phyloP scores from a whole-genome alignment of 2,888 invertebrate genomes.

The Ormyrus labotus region DNA sequence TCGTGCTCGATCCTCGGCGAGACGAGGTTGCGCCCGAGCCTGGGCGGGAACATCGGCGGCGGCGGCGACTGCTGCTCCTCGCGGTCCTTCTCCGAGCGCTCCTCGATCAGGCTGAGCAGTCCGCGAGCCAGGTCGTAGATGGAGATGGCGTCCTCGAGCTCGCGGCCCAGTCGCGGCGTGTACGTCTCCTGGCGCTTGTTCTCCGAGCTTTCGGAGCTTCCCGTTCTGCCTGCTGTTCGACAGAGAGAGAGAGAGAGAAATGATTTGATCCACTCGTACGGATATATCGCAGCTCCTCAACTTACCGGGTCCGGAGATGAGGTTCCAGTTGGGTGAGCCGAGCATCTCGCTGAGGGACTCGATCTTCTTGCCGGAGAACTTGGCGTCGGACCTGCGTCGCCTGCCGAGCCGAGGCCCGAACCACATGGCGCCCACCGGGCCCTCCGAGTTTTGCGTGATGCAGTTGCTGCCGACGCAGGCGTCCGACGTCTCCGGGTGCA shows the following conservation, averaged over 20 bases:
- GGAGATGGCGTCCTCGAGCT: constrained; percentile 65
- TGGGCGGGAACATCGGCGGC: constrained; percentile 69
- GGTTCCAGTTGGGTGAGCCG: constrained; percentile 73
- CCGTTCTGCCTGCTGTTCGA: background rate
- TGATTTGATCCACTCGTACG: background rate
- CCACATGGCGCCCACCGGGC: constrained; percentile 75
- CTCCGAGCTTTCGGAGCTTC: background rate
- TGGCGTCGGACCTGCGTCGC: constrained; percentile 74
- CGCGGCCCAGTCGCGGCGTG: constrained; percentile 73
- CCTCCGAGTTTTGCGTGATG: constrained; percentile 63
- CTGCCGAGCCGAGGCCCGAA: constrained; percentile 78
- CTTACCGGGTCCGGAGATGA: constrained; percentile 73
- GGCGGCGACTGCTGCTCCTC: constrained; percentile 63
- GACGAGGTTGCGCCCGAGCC: constrained; percentile 67
- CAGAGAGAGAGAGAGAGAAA: background rate
- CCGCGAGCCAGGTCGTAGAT: constrained; percentile 62
- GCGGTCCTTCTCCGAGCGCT: constrained; percentile 61
- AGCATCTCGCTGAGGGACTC: constrained; percentile 73
- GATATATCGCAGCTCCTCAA: background rate
- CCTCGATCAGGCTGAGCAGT: constrained; percentile 66
- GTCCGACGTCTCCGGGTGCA: constrained; percentile 56
- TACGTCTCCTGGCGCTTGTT: constrained; percentile 73
- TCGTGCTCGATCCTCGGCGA: constrained; percentile 66
- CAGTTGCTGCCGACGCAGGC: constrained; percentile 66
- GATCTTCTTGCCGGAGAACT: constrained; percentile 67